Evolutionary conservation across 2,113 vertebrate species (phyloP).

Genomic region (human): GRCh38 chr9:36700501-36701000

Average conservation of each 20-base stretch:
- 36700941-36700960: neutral
- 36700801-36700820: neutral
- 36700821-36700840: neutral
- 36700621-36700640: neutral
- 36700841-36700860: neutral
- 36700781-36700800: neutral
- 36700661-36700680: neutral
- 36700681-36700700: neutral
- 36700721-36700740: neutral
- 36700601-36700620: neutral
- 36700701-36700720: neutral
- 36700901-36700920: neutral
- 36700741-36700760: neutral
- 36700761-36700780: neutral
- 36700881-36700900: neutral
- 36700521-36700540: neutral
- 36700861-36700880: neutral
- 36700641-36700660: neutral
- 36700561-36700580: neutral
- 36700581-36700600: neutral
- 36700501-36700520: neutral
- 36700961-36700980: neutral
- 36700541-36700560: neutral
- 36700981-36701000: neutral
- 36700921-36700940: neutral